Evolutionary conservation across 1,140 invertebrate genomes (phyloP).

Genomic region (Caenorhabditis latens): DNA sequence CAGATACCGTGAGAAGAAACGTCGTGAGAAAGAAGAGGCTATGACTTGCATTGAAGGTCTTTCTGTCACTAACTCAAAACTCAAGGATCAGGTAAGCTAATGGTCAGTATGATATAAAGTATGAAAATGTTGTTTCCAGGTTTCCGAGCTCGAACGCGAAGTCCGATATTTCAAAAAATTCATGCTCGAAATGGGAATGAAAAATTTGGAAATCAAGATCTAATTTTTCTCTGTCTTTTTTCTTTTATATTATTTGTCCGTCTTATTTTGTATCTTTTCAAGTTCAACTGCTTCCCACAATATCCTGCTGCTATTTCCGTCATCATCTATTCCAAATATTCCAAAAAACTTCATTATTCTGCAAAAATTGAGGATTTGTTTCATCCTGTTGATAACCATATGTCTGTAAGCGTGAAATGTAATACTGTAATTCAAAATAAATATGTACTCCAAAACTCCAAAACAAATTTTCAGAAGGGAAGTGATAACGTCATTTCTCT

Average conservation of each 20-base stretch:
- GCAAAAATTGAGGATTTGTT: background rate
- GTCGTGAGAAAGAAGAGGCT: constrained; percentile 57
- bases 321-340: too few relatives aligned
- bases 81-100: constrained; percentile 51
- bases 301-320: background rate
- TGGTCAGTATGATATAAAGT: background rate
- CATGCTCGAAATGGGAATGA: constrained; percentile 57
- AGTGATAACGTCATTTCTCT: background rate
- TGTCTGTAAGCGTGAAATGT: constrained; percentile 14
- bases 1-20: constrained; percentile 60
- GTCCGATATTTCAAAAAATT: constrained; percentile 52
- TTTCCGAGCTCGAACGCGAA: constrained; percentile 44
- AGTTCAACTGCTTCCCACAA: background rate
- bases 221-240: constrained; percentile 2
- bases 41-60: constrained; percentile 39
- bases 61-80: constrained; percentile 14
- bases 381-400: background rate
- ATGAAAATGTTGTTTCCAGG: background rate
- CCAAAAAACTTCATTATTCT: background rate
- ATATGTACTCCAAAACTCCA: background rate
- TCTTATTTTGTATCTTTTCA: background rate
- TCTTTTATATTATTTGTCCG: background rate
- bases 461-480: background rate
- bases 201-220: background rate
- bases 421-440: constrained; percentile 18